Percentiles rank a stretch among this genome's conserved stretches.
Evolutionary conservation across 2,888 invertebrate species (phyloP).

Genomic region (Melieria crassipennis): DNA sequence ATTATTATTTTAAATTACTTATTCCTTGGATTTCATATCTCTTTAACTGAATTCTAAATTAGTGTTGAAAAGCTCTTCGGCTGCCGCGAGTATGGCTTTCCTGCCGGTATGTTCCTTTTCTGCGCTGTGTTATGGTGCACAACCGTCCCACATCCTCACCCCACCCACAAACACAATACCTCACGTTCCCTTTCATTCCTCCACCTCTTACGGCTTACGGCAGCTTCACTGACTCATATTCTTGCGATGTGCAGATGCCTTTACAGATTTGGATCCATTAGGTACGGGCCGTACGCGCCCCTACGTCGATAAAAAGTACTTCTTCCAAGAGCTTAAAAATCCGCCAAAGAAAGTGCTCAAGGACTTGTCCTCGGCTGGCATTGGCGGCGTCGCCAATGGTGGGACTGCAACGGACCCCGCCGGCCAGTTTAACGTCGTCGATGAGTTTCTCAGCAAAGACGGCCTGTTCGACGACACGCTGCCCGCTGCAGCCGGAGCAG

Average conservation of each 20-base stretch:
- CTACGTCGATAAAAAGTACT: slow-evolving; percentile 94
- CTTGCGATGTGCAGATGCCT: slow-evolving; percentile 75
- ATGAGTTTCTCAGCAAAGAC: slow-evolving; percentile 51
- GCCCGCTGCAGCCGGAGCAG: not conserved
- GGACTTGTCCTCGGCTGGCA: slow-evolving; percentile 70
- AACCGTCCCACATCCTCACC: not conserved
- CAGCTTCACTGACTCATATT: slow-evolving; percentile 56
- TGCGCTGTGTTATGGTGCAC: not conserved
- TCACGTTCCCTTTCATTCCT: not conserved
- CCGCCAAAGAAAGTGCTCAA: slow-evolving; percentile 92
- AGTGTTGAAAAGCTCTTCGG: too few relatives aligned
- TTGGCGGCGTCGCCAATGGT: slow-evolving; percentile 19
- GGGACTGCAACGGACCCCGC: slow-evolving; percentile 28
- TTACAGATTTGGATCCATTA: slow-evolving; percentile 92
- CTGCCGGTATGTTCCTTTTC: not conserved
- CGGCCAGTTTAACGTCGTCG: slow-evolving; percentile 40
- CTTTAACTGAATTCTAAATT: too few relatives aligned
- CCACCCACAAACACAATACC: not conserved
- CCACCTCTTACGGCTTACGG: slow-evolving; percentile 10
- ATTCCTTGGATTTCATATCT: too few relatives aligned
- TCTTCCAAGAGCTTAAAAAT: slow-evolving; percentile 95
- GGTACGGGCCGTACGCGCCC: slow-evolving; percentile 92
- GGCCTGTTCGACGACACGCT: slow-evolving; percentile 46
- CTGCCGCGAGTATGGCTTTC: too few relatives aligned
- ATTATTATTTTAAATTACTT: too few relatives aligned